These are phyloP conservation scores for Alexandromys fortis DNA, from an alignment of 2,113 vertebrate genomes.

Conservation along the genomic window DNA sequence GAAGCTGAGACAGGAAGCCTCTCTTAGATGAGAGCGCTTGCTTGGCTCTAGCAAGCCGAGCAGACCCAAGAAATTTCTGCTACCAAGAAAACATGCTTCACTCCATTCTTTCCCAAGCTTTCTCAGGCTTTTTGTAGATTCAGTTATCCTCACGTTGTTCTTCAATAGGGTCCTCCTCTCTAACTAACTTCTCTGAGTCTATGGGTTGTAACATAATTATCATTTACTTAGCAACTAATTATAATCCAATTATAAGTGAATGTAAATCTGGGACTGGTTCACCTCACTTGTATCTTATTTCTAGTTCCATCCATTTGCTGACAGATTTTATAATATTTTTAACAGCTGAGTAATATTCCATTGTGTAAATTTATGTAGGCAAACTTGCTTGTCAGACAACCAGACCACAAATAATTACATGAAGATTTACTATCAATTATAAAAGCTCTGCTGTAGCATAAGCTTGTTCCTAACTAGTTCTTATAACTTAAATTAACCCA, in stretches of 20 bases:
- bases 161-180: not conserved
- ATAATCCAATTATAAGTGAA: not conserved
- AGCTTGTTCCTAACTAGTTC: not conserved
- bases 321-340: not conserved
- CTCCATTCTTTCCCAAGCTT: too few species aligned
- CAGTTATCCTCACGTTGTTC: too few species aligned
- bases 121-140: too few species aligned
- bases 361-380: not conserved
- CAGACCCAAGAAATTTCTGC: too few species aligned
- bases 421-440: not conserved
- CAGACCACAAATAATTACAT: not conserved
- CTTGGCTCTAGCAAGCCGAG: too few species aligned
- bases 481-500: not conserved
- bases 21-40: too few species aligned
- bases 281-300: not conserved
- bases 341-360: not conserved
- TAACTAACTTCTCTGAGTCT: not conserved
- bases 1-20: too few species aligned
- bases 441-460: fast-evolving
- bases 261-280: too few species aligned
- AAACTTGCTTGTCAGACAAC: fast-evolving
- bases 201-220: too few species aligned
- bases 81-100: too few species aligned
- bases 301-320: not conserved
- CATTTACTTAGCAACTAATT: not conserved